A percentile compares a stretch with the other conserved stretches of the same genome.
phyloP scores from a whole-genome alignment of 2,888 invertebrate species.

The Druceiella hillmani region DNA sequence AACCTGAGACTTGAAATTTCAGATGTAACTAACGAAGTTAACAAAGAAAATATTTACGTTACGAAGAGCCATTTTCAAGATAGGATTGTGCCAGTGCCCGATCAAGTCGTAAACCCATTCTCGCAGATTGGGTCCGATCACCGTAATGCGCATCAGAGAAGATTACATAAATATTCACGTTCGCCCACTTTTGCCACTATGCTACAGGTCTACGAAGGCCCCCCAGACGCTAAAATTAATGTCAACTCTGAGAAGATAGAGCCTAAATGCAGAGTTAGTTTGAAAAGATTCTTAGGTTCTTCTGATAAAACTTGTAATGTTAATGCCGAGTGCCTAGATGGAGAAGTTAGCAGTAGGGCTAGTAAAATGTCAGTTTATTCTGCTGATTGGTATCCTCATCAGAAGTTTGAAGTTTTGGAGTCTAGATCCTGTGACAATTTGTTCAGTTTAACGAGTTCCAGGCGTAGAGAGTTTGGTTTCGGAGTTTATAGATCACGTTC shows the following conservation, averaged over 20 bases:
- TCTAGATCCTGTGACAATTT: too few relatives aligned
- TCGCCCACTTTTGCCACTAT: conserved; percentile 33
- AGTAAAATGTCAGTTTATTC: conserved; percentile 41
- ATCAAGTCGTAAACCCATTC: too few relatives aligned
- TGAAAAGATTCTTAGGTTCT: too few relatives aligned
- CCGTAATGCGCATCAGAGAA: conserved; percentile 7
- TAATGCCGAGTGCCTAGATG: too few relatives aligned
- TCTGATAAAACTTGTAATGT: too few relatives aligned
- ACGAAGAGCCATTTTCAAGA: too few relatives aligned
- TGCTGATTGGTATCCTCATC: conserved; percentile 39
- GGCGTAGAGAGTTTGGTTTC: conserved; percentile 29
- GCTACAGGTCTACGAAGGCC: conserved; percentile 33
- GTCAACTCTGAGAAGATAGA: conserved; percentile 21
- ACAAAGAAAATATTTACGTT: too few relatives aligned
- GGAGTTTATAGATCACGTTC: conserved; percentile 38
- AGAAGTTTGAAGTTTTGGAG: too few relatives aligned
- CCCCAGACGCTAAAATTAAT: conserved; percentile 20
- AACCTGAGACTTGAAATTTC: too few relatives aligned
- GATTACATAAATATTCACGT: conserved; percentile 33
- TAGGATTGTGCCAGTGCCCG: too few relatives aligned
- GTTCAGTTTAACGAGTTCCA: conserved; percentile 32
- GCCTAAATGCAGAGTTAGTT: conserved; percentile 40
- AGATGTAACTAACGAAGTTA: too few relatives aligned
- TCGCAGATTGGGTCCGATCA: too few relatives aligned
- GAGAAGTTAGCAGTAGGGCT: conserved; percentile 33